Conservation (phyloP, 2,888 invertebrate genomes). For the Agyllia agylla region DNA sequence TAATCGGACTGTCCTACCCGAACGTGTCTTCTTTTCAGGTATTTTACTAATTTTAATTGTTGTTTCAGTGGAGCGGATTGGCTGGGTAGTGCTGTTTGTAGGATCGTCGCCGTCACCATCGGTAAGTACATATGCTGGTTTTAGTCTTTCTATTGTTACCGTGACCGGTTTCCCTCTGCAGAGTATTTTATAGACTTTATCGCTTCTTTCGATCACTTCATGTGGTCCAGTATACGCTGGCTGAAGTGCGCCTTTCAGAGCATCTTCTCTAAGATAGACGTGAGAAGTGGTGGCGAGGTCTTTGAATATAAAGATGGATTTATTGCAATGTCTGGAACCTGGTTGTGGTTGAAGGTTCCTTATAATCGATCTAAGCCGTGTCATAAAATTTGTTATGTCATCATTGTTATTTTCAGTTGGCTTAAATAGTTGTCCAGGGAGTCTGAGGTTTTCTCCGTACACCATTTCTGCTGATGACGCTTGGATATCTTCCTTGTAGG, state of each 20-base stretch:
- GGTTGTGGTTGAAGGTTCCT: not conserved
- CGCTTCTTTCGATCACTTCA: not conserved
- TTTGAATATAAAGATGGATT: not conserved
- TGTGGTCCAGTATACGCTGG: not conserved
- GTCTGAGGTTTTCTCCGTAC: not conserved
- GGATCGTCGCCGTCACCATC: not conserved
- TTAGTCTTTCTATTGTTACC: not conserved
- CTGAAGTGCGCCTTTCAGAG: not conserved
- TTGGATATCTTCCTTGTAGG: not conserved
- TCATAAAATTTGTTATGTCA: not conserved
- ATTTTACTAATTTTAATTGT: not conserved
- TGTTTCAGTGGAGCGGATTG: not conserved
- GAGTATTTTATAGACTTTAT: not conserved
- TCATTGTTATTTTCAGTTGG: not conserved
- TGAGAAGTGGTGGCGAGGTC: not conserved
- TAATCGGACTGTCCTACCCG: not conserved
- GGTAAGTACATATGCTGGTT: not conserved
- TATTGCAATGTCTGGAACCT: not conserved
- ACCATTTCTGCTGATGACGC: not conserved
- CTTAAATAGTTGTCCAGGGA: not conserved
- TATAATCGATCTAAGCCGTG: not conserved
- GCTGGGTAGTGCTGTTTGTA: not conserved
- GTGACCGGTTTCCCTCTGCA: not conserved
- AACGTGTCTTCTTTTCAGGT: not conserved
- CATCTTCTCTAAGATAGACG: not conserved